phyloP scores from a whole-genome alignment of 37 sponge, comb jelly and placozoan species.

The Hexactinellida sp. region DNA sequence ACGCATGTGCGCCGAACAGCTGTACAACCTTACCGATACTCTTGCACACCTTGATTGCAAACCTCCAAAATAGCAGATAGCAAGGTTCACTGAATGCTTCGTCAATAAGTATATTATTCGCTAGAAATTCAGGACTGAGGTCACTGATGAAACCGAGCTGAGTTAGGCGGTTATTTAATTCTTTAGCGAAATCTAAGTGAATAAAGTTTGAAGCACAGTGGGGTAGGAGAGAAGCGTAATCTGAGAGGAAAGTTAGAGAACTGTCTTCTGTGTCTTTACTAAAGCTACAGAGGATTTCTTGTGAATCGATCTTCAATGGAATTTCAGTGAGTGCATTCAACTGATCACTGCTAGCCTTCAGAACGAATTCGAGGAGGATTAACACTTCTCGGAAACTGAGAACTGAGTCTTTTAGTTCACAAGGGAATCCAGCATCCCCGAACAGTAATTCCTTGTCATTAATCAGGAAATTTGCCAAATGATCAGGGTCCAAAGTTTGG shows the following conservation, averaged over 20 bases:
- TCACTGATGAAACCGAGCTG: not conserved
- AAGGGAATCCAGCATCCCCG: not conserved
- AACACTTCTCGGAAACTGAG: not conserved
- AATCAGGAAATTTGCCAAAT: not conserved
- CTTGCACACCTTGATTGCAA: not conserved
- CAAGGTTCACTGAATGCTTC: not conserved
- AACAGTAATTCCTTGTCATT: not conserved
- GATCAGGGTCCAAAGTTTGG: not conserved
- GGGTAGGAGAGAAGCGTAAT: not conserved
- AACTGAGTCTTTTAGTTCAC: not conserved
- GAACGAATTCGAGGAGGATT: not conserved
- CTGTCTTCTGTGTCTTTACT: not conserved
- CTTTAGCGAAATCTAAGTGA: not conserved
- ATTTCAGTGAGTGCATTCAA: not conserved
- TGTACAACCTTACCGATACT: not conserved
- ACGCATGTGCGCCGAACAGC: not conserved
- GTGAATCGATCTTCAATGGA: slow-evolving; percentile 1
- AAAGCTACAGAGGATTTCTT: not conserved
- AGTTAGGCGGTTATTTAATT: not conserved
- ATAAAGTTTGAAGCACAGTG: not conserved
- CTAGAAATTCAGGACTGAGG: not conserved
- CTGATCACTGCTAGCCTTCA: not conserved
- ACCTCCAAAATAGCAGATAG: not conserved
- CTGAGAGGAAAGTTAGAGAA: not conserved
- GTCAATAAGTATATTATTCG: not conserved